Evolutionary conservation across 2,797 vertebrate species (phyloP).

Genomic region (Synanceia verrucosa): DNA sequence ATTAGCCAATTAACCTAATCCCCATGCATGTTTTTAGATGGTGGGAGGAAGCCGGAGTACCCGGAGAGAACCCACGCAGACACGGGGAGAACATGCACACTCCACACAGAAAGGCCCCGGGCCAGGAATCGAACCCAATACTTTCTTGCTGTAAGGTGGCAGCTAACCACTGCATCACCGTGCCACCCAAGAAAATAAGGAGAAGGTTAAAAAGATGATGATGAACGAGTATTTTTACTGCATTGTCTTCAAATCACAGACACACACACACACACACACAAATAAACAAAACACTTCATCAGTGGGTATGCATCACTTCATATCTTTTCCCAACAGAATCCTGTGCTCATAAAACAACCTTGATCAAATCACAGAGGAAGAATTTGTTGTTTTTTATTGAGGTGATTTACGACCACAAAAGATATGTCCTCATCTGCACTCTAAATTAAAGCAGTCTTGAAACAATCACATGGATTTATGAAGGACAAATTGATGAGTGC

Average conservation of each 20-base stretch:
- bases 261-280: not conserved
- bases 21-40: too few relatives aligned
- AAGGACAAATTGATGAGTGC: slow-evolving; percentile 3
- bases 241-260: not conserved
- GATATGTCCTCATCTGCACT: not conserved
- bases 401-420: not conserved
- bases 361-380: slow-evolving; percentile 5
- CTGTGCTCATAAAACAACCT: slow-evolving; percentile 12
- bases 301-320: not conserved
- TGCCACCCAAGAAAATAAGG: not conserved
- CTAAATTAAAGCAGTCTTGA: not conserved
- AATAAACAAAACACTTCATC: not conserved
- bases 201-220: not conserved
- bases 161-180: too few relatives aligned
- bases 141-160: too few relatives aligned
- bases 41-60: too few relatives aligned
- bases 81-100: too few relatives aligned
- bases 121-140: too few relatives aligned
- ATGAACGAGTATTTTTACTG: not conserved
- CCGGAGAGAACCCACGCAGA: too few relatives aligned
- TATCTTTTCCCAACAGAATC: not conserved
- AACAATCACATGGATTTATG: not conserved
- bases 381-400: slow-evolving; percentile 1
- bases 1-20: too few relatives aligned
- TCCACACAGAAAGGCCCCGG: too few relatives aligned